phyloP scores from a whole-genome alignment of 2,797 vertebrate genomes.

The Glossophaga mutica region DNA sequence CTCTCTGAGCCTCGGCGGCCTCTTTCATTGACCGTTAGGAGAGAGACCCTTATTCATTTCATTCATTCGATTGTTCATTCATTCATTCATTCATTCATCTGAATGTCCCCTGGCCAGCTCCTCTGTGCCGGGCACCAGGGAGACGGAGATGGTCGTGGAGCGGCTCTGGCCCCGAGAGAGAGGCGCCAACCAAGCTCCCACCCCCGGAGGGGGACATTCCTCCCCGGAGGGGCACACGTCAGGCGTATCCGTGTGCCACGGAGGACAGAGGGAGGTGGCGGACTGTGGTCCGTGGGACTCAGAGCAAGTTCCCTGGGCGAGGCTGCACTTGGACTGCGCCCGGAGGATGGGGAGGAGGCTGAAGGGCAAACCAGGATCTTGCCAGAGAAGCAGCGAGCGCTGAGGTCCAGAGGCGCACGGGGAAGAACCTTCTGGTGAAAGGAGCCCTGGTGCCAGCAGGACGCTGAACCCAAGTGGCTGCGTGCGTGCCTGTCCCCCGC shows the following conservation, averaged over 20 bases:
- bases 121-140: not conserved
- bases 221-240: no score
- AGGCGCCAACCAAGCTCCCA: not conserved
- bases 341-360: not conserved
- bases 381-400: fast-evolving
- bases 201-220: not conserved
- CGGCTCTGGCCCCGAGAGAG: not conserved
- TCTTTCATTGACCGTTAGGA: not conserved
- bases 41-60: not conserved
- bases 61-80: not conserved
- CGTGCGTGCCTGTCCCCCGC: not conserved
- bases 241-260: not conserved
- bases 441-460: fast-evolving
- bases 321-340: not conserved
- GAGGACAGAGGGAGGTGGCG: not conserved
- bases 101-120: not conserved
- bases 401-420: fast-evolving
- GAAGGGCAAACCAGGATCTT: not conserved
- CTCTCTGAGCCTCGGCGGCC: not conserved
- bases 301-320: not conserved
- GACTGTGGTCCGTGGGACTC: not conserved
- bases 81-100: not conserved
- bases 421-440: no score
- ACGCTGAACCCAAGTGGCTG: not conserved
- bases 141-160: not conserved